These are phyloP conservation scores for Formica selysi DNA, from an alignment of 1,140 invertebrate genomes.

Conservation along the genomic window DNA sequence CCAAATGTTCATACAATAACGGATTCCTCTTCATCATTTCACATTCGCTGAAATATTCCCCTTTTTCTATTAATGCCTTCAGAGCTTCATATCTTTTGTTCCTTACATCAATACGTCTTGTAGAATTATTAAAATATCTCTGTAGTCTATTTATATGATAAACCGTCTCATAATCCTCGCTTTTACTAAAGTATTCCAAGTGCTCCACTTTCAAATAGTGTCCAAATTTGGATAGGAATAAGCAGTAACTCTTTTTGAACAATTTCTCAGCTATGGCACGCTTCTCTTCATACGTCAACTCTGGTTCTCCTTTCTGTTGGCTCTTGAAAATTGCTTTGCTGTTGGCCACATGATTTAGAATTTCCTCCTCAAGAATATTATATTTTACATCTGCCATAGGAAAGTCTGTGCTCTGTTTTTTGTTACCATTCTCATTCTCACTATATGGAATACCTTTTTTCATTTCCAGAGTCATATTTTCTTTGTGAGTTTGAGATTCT, in stretches of 20 bases:
- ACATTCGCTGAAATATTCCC: conserved; percentile 95
- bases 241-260: conserved; percentile 89
- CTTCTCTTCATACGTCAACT: conserved; percentile 91
- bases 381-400: background rate
- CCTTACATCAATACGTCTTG: conserved; percentile 88
- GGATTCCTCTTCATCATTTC: conserved; percentile 98
- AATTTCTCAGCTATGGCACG: conserved; percentile 89
- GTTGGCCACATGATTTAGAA: conserved; percentile 74
- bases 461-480: background rate
- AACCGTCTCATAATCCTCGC: conserved; percentile 88
- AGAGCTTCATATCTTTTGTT: conserved; percentile 95
- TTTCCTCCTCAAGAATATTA: conserved; percentile 68
- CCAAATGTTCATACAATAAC: conserved; percentile 94
- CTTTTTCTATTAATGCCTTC: conserved; percentile 91
- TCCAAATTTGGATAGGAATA: conserved; percentile 93
- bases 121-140: conserved; percentile 86
- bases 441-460: background rate
- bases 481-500: background rate
- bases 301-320: conserved; percentile 92
- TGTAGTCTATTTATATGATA: conserved; percentile 88
- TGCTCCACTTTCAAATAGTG: conserved; percentile 90
- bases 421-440: conserved; percentile 17
- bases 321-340: conserved; percentile 89
- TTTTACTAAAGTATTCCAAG: conserved; percentile 89
- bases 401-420: background rate